Evolutionary conservation across 2,888 invertebrate species (phyloP).

Genomic region (Melanotus villosus): DNA sequence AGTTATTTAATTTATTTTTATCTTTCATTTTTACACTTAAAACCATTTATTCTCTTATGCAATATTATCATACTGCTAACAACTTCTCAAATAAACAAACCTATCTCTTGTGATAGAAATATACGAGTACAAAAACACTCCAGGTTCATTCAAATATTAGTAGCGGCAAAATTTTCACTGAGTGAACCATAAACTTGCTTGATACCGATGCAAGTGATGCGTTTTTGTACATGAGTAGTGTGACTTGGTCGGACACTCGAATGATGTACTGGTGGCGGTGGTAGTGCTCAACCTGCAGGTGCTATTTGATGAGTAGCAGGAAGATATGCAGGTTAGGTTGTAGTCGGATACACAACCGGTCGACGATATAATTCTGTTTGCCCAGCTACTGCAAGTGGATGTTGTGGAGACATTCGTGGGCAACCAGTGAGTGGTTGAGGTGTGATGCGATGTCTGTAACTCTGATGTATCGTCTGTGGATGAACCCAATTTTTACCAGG

Average conservation of each 20-base stretch:
- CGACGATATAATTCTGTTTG: conserved; percentile 77
- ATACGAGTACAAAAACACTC: conserved; percentile 13
- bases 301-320: conserved; percentile 71
- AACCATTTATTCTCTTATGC: conserved; percentile 27
- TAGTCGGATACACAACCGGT: conserved; percentile 79
- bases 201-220: conserved; percentile 79
- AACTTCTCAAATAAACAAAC: conserved; percentile 14
- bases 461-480: conserved; percentile 68
- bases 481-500: conserved; percentile 69
- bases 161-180: conserved; percentile 69
- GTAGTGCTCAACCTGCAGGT: conserved; percentile 73
- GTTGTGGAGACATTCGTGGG: conserved; percentile 70
- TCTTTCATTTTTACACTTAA: background rate
- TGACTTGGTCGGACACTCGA: conserved; percentile 79
- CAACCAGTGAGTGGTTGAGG: conserved; percentile 70
- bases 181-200: conserved; percentile 83
- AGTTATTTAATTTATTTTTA: no score
- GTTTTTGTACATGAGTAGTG: conserved; percentile 81
- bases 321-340: conserved; percentile 72
- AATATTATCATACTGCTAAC: conserved; percentile 26
- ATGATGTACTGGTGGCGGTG: conserved; percentile 88
- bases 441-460: conserved; percentile 66
- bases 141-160: background rate
- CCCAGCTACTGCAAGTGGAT: conserved; percentile 69
- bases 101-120: conserved; percentile 1